Base-by-base conservation (phyloP, 2,888 invertebrate species). In the Melanophora roralis region DNA sequence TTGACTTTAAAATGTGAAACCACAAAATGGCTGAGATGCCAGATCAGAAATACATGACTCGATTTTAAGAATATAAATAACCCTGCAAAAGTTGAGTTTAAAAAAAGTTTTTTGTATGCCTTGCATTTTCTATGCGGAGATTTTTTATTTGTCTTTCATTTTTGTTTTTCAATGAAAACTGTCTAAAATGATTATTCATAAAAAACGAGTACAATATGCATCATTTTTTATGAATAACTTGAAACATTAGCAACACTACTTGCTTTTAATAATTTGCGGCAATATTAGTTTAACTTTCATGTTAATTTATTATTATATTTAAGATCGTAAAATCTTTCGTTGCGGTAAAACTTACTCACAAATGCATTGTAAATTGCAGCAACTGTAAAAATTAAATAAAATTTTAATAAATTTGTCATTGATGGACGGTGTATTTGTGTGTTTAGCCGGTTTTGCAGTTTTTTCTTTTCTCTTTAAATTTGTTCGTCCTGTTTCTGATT, bases 371-470 rank as follows among this genome's bases (percentile, higher is more conserved):
- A 59, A 32, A 47, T 57, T 34, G 49, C 34, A 43, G 65, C 59
- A 57, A 27, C 47, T 40, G 55, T 45, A 23, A 57, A 32, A 49
- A 32, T 57, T 34, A 65, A 40, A 40, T 57, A 21, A 27, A 65
- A 38, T 55, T 34, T 57, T 57, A 73, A 57, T 65, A 64, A 72
- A 64, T 55, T 72, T 72, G 45, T 67, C 67, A 74, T 43, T 75
- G 45, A 68, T 21, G 8, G 19, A 74, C 34, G 68, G 45, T 62
- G 21, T 5, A 19, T 75, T 68, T 9, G 67, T n/a, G n/a, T n/a
- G 45, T 19, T 75, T 45, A 36, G 53, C 68, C 43, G 60, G 68
- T 60, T 60, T 53, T 45, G 19, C 19, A 19, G 7, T 43, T 14
- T 9, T 43, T 59, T 21, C 21, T 67, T 6, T 49, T 23, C 7